Percentiles rank a stretch among this genome's conserved stretches.
These are phyloP conservation scores for Stenodema calcarata DNA, from an alignment of 2,888 invertebrate species.

Conservation along the genomic window DNA sequence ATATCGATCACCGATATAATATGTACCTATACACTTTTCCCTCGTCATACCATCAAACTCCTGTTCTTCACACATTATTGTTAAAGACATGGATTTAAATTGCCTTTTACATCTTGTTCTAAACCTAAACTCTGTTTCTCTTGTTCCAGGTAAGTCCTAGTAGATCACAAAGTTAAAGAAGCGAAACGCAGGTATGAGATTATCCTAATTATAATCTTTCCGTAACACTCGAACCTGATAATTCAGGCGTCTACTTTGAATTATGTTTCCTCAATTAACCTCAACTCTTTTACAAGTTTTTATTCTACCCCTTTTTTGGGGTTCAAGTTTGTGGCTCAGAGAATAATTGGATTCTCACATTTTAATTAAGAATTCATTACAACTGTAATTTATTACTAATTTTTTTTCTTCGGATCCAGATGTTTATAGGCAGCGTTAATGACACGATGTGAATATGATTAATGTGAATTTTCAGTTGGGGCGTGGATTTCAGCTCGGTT, in stretches of 20 bases:
- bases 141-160: conserved; percentile 36
- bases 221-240: neutral
- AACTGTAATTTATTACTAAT: neutral
- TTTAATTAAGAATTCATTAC: conserved; percentile 7
- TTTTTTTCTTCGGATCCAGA: neutral
- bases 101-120: neutral
- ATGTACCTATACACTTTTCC: no score
- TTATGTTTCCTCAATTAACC: conserved; percentile 46
- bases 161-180: neutral
- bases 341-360: conserved; percentile 42
- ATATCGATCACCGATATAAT: no score
- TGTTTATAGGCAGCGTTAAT: neutral
- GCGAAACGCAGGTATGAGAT: conserved; percentile 35
- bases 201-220: conserved; percentile 1
- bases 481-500: neutral
- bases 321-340: neutral
- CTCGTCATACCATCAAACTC: no score
- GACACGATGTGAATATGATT: neutral
- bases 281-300: conserved; percentile 7
- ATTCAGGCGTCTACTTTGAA: neutral
- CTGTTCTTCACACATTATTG: no score
- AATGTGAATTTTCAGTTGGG: neutral
- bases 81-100: no score
- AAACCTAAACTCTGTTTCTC: neutral
- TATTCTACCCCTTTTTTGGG: neutral